A percentile compares a stretch with the other conserved stretches of the same genome.
These are phyloP conservation scores for Glomeris marginata DNA, from an alignment of 2,888 invertebrate species.

Conservation along the genomic window DNA sequence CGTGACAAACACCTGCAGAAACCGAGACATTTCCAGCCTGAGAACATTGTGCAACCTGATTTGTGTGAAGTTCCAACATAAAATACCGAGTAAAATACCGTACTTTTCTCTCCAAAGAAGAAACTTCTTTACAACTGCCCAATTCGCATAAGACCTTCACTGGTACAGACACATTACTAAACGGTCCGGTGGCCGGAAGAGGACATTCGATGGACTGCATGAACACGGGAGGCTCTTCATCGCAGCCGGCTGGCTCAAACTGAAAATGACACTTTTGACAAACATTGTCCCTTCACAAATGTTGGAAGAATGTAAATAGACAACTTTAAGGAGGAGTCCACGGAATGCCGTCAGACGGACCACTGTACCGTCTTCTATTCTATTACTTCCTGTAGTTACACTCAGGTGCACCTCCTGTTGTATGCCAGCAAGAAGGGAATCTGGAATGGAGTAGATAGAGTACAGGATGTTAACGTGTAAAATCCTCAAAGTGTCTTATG, in stretches of 20 bases:
- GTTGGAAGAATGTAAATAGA: background rate
- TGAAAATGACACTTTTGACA: constrained; percentile 24
- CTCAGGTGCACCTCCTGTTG: constrained; percentile 59
- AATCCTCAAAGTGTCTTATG: too few relatives aligned
- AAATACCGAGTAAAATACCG: constrained; percentile 19
- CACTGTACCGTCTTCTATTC: constrained; percentile 46
- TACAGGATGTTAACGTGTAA: too few relatives aligned
- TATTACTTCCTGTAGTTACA: constrained; percentile 61
- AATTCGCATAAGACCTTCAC: constrained; percentile 56
- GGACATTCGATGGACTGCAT: constrained; percentile 41
- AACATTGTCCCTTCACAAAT: constrained; percentile 1
- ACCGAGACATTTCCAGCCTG: constrained; percentile 10
- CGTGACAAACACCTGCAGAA: constrained; percentile 45
- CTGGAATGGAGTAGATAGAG: too few relatives aligned
- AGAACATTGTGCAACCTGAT: too few relatives aligned
- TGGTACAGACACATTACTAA: constrained; percentile 44
- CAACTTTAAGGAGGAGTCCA: constrained; percentile 45
- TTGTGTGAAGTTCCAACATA: too few relatives aligned
- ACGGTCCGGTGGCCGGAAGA: constrained; percentile 45
- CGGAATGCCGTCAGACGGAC: constrained; percentile 49
- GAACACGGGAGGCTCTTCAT: constrained; percentile 12
- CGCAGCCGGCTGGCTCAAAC: constrained; percentile 10
- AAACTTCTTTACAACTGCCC: constrained; percentile 52
- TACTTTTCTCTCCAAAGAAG: constrained; percentile 56
- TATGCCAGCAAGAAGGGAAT: constrained; percentile 64